Evolutionary conservation across 2,888 invertebrate genomes (phyloP), one percentile per base, ranked within the genome.

Genomic region (Patella caerulea): DNA sequence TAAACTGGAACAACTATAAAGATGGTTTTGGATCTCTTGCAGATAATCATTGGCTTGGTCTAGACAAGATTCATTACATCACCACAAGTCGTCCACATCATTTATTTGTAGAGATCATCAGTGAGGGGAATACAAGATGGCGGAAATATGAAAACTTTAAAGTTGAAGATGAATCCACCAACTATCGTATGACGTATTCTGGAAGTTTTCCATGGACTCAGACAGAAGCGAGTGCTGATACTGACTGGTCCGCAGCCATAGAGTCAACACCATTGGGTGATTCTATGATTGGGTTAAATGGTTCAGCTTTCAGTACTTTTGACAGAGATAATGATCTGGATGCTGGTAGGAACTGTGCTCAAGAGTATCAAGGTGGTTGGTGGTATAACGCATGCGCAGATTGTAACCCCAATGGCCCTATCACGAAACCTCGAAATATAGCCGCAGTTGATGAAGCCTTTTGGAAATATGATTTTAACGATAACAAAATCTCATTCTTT

Each of bases 21-120:
- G 55, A 72, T 45, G 79, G 79, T 12, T 79, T 79, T 24, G 70
- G 76, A 52, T n/a, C 2, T 2, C 53, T 4, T 17, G 24, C 2
- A 19, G 70, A 29, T 2, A 24, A 19, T 11, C 72, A 69, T 29
- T 79, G 77, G 77, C 55, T 79, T 45, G 79, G 79, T 0, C 69
- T 77, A n/a, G 77, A 79, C 29, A 79, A 75, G 19, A n/a, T 79
- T 14, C 71, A 79, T 15, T 53, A 74, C 29, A 29, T 79, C 24
- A 79, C 77, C 14, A 45, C 52, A 53, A 71, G 75, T 55, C 53
- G 34, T n/a, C 5, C 17, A 9, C 77, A 77, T 54, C 17, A 29
- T 54, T 45, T 72, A 19, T 19, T 53, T 34, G 52, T 77, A 19
- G 3, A n/a, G 17, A 56, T 56, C 15, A 55, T 69, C 11, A 7